A percentile compares a stretch with the other conserved stretches of the same genome.
These are phyloP conservation scores for Patagioenas fasciata DNA, from an alignment of 2,113 vertebrate species.

Conservation along the genomic window DNA sequence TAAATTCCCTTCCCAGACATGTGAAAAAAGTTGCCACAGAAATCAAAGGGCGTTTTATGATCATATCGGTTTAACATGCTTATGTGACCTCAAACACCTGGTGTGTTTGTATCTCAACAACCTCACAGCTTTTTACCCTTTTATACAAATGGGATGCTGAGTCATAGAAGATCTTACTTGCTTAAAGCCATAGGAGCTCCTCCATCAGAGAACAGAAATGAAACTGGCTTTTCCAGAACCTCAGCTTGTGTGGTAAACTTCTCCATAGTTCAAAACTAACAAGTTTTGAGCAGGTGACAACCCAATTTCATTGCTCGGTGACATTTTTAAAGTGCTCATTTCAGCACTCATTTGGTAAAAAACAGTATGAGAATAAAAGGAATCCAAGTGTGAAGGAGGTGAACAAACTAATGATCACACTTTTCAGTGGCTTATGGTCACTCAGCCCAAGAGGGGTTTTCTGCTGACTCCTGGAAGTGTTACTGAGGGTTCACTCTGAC, in stretches of 20 bases:
- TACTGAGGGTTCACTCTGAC: neutral
- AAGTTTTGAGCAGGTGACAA: neutral
- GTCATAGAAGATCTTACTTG: neutral
- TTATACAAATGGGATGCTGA: neutral
- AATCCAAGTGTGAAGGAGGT: neutral
- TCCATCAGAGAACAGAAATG: neutral
- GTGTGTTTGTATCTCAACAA: neutral
- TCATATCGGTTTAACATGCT: neutral
- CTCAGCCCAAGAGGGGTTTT: neutral
- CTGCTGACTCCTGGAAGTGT: neutral
- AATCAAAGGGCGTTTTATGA: neutral
- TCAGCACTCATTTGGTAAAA: neutral
- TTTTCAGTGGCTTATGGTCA: neutral
- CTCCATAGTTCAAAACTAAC: neutral
- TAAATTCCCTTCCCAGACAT: neutral
- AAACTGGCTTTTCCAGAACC: neutral
- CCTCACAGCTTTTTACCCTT: neutral
- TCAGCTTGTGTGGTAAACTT: neutral
- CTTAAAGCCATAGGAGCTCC: neutral
- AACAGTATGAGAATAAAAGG: neutral
- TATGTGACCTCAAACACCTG: neutral
- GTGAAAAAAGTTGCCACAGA: neutral
- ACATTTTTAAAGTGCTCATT: neutral
- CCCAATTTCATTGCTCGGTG: neutral
- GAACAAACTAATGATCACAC: neutral